These are phyloP conservation scores for Caenorhabditis zanzibari DNA, from an alignment of 2,888 invertebrate species.

Conservation along the genomic window DNA sequence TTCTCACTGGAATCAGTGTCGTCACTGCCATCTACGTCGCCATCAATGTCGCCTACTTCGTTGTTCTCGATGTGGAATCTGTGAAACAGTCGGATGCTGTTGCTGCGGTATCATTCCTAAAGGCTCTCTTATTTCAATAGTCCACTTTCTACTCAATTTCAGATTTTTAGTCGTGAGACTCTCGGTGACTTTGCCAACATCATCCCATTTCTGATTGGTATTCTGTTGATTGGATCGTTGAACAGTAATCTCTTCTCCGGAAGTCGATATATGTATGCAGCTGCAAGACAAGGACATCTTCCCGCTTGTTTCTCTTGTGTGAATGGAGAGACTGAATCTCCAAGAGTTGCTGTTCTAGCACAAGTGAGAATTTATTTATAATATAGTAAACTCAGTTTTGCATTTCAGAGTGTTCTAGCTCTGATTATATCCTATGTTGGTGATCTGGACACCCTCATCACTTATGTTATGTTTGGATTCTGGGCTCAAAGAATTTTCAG, in stretches of 20 bases:
- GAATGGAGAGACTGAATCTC: conserved; percentile 79
- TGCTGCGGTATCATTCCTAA: conserved; percentile 76
- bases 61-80: conserved; percentile 82
- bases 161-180: conserved; percentile 82
- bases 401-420: conserved; percentile 79
- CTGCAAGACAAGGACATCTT: conserved; percentile 82
- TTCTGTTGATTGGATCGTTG: conserved; percentile 82
- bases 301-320: conserved; percentile 82
- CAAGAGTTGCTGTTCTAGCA: conserved; percentile 81
- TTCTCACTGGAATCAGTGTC: conserved; percentile 77
- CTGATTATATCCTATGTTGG: conserved; percentile 81
- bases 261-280: conserved; percentile 83
- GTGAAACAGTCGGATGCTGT: conserved; percentile 82
- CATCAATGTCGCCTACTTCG: conserved; percentile 83
- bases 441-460: conserved; percentile 81
- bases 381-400: neutral
- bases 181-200: conserved; percentile 80
- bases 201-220: conserved; percentile 83
- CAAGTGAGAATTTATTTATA: conserved; percentile 67
- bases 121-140: conserved; percentile 58
- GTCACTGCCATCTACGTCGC: conserved; percentile 80
- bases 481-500: conserved; percentile 83
- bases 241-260: conserved; percentile 83
- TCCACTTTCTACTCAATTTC: conserved; percentile 67
- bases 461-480: conserved; percentile 83